phyloP scores from a whole-genome alignment of 2,113 vertebrate species.

The Siniperca chuatsi region DNA sequence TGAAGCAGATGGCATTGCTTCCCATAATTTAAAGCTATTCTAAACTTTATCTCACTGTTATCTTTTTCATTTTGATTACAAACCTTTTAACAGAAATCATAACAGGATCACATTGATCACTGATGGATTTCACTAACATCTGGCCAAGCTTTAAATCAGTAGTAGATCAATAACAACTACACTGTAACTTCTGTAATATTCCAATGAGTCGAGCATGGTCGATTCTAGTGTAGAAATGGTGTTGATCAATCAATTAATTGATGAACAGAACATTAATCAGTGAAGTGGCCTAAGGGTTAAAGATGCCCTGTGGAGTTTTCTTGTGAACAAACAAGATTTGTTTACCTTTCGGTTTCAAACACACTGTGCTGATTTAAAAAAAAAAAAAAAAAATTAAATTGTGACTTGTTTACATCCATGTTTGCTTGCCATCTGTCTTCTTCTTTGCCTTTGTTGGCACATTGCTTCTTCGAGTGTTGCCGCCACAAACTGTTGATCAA shows the following conservation, averaged over 20 bases:
- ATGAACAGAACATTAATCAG: not conserved
- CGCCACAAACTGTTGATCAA: not conserved
- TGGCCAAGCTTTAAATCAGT: constrained; percentile 1
- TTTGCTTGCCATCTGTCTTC: no score
- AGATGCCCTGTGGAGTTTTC: not conserved
- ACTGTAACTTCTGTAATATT: not conserved
- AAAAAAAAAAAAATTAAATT: no score
- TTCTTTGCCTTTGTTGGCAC: not conserved
- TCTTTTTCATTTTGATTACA: not conserved
- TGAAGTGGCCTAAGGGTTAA: not conserved
- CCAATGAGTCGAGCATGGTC: not conserved
- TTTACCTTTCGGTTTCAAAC: not conserved
- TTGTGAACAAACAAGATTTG: not conserved
- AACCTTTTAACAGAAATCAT: not conserved
- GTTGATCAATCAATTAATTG: not conserved
- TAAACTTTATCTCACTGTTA: not conserved
- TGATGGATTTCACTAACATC: not conserved
- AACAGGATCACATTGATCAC: not conserved
- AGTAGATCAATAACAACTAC: not conserved
- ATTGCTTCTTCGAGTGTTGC: not conserved
- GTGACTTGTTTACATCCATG: not conserved
- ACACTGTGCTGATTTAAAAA: no score
- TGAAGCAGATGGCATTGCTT: constrained; percentile 24
- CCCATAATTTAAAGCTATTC: not conserved
- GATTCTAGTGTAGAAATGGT: not conserved